A percentile compares a stretch with the other conserved stretches of the same genome.
Conservation (phyloP, 1,140 invertebrate genomes). For the Mylabris phalerata region DNA sequence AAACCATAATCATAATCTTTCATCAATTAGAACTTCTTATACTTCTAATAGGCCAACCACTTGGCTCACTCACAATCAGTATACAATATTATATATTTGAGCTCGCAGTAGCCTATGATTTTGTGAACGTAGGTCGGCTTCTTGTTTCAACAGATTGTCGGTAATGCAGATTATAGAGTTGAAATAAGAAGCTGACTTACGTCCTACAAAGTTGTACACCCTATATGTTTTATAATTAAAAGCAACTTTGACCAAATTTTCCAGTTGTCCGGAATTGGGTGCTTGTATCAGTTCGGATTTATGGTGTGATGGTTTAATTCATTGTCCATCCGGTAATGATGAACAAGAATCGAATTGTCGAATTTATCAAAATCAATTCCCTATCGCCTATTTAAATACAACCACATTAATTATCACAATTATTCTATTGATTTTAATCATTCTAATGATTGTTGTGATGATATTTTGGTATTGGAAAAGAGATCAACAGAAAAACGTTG, state of each 20-base stretch:
- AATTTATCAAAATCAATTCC: conserved; percentile 55
- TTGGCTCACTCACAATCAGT: no score
- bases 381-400: conserved; percentile 49
- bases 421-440: conserved; percentile 21
- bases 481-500: conserved; percentile 36
- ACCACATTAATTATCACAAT: conserved; percentile 24
- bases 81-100: no score
- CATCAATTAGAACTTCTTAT: no score
- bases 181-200: no score
- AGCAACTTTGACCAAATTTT: conserved; percentile 4
- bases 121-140: no score
- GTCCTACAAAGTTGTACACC: no score
- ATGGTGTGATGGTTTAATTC: conserved; percentile 65
- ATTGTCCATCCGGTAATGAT: conserved; percentile 69
- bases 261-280: conserved; percentile 61
- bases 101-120: no score
- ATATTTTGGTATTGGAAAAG: conserved; percentile 35
- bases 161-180: no score
- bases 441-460: conserved; percentile 29
- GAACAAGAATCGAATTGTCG: conserved; percentile 66
- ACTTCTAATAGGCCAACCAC: no score
- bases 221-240: no score
- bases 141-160: no score
- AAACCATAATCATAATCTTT: no score
- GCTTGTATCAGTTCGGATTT: conserved; percentile 65